A percentile compares a stretch with the other conserved stretches of the same genome.
Evolutionary conservation across 2,113 vertebrate species (phyloP).

Genomic region (Aspiorhynchus laticeps): DNA sequence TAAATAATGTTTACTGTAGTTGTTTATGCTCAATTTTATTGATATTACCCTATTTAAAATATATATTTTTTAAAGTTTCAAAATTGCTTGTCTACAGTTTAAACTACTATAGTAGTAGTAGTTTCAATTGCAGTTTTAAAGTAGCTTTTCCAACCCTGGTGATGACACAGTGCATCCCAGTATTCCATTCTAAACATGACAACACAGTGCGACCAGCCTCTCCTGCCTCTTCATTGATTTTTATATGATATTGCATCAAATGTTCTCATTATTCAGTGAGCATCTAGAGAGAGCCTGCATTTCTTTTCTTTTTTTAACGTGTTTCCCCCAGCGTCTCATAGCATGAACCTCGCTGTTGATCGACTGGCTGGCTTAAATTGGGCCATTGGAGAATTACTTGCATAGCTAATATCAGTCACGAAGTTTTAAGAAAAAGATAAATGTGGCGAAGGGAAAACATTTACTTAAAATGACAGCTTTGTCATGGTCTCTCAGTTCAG

Average conservation of each 20-base stretch:
- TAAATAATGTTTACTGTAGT: background rate
- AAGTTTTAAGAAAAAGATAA: constrained; percentile 39
- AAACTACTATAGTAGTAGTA: background rate
- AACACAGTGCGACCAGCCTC: constrained; percentile 32
- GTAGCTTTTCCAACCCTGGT: background rate
- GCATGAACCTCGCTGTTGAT: constrained; percentile 51
- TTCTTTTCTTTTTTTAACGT: constrained; percentile 42
- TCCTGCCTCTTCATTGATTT: constrained; percentile 59
- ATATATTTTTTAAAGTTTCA: background rate
- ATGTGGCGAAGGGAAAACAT: constrained; percentile 22
- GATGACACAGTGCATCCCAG: background rate
- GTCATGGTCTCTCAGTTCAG: constrained; percentile 26
- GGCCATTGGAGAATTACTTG: constrained; percentile 64
- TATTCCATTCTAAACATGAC: constrained; percentile 35
- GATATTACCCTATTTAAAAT: background rate
- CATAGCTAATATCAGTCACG: constrained; percentile 57
- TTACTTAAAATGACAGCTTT: constrained; percentile 45
- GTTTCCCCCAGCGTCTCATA: constrained; percentile 49
- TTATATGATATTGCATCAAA: constrained; percentile 66
- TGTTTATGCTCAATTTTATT: background rate
- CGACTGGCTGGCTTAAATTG: constrained; percentile 66
- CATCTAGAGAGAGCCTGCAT: constrained; percentile 43
- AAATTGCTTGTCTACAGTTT: background rate
- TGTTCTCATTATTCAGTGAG: constrained; percentile 61
- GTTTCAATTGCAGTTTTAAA: background rate